phyloP scores from a whole-genome alignment of 2,797 vertebrate genomes.

The Notoglanidium macrostoma region DNA sequence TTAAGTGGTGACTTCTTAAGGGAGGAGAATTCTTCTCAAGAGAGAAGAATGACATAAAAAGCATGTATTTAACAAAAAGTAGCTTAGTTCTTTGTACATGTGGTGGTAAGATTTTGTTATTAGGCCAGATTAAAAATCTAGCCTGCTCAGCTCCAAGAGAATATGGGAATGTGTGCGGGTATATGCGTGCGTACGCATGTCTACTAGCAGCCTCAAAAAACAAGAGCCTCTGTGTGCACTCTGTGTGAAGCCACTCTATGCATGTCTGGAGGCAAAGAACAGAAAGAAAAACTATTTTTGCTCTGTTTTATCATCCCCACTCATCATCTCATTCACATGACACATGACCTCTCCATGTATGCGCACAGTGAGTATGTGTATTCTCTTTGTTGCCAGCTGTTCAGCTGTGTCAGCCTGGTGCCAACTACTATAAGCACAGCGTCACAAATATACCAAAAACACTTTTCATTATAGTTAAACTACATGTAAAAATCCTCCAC shows the following conservation, averaged over 20 bases:
- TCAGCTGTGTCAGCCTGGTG: slow-evolving; percentile 23
- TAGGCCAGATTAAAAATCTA: slow-evolving; percentile 21
- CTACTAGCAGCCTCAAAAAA: slow-evolving; percentile 5
- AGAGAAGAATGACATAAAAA: slow-evolving; percentile 19
- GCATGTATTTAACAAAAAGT: background rate
- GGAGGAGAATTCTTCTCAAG: background rate
- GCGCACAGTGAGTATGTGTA: slow-evolving; percentile 27
- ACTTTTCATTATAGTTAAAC: background rate
- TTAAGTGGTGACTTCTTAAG: slow-evolving; percentile 22
- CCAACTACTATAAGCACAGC: background rate
- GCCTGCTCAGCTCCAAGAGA: slow-evolving; percentile 7
- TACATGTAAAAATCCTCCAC: background rate
- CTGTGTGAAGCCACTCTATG: slow-evolving; percentile 31
- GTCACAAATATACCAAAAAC: background rate
- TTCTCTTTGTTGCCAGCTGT: slow-evolving; percentile 31
- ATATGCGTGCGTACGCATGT: background rate
- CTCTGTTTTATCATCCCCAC: slow-evolving; percentile 44
- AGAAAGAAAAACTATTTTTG: slow-evolving; percentile 57
- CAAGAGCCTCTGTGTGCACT: slow-evolving; percentile 23
- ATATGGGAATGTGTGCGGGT: background rate
- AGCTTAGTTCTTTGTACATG: background rate
- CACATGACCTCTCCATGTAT: slow-evolving; percentile 43
- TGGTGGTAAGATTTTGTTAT: background rate
- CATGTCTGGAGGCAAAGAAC: slow-evolving; percentile 48
- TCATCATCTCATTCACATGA: slow-evolving; percentile 54